phyloP scores from a whole-genome alignment of 2,888 invertebrate genomes.

The Sarcophaga rosellei region DNA sequence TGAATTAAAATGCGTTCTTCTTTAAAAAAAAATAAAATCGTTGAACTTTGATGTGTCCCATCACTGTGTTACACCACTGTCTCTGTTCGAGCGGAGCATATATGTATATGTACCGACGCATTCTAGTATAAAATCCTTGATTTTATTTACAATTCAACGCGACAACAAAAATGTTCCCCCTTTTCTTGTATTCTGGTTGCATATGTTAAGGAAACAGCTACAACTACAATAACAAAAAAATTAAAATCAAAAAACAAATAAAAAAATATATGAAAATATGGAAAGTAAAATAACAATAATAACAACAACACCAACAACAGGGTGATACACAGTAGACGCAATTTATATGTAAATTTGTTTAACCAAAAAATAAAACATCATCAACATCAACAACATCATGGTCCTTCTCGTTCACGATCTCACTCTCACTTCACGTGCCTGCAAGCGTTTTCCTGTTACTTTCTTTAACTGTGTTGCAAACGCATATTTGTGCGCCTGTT shows the following conservation, averaged over 20 bases:
- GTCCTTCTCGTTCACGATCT: background rate
- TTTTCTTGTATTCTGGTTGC: background rate
- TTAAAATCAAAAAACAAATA: background rate
- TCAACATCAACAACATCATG: background rate
- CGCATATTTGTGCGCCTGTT: background rate
- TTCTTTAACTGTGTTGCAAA: background rate
- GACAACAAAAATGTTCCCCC: conserved; percentile 31
- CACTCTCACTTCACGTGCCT: too few relatives aligned
- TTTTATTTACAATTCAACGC: conserved; percentile 53
- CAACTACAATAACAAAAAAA: conserved; percentile 3
- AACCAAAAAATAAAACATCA: conserved; percentile 49
- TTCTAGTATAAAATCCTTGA: conserved; percentile 42
- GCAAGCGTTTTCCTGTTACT: too few relatives aligned
- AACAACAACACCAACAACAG: too few relatives aligned
- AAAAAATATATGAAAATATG: conserved; percentile 5
- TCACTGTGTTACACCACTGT: too few relatives aligned
- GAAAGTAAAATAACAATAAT: background rate
- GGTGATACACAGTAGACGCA: conserved; percentile 48
- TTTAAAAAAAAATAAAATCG: too few relatives aligned
- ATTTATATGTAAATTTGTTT: conserved; percentile 67
- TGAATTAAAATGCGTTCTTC: too few relatives aligned
- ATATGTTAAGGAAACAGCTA: conserved; percentile 23
- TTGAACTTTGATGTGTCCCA: too few relatives aligned
- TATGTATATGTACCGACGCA: conserved; percentile 11
- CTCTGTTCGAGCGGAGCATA: background rate